Percentiles rank a stretch among this genome's conserved stretches.
These are phyloP conservation scores for Tetramorium simillimum DNA, from an alignment of 1,140 invertebrate species.

Conservation along the genomic window DNA sequence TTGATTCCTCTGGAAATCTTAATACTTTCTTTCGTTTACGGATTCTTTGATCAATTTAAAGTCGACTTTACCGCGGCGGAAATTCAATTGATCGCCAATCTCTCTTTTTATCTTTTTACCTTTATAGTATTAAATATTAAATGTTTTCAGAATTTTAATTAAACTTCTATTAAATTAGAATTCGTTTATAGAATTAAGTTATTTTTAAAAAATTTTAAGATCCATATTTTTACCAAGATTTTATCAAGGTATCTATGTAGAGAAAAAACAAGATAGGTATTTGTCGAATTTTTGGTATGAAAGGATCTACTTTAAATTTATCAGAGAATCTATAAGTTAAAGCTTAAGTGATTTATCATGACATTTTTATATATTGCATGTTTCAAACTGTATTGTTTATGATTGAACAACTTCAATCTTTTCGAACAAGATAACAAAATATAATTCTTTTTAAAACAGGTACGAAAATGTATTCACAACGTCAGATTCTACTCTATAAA, in stretches of 20 bases:
- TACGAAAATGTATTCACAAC: not conserved
- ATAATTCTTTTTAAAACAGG: slow-evolving; percentile 25
- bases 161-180: not conserved
- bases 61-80: not conserved
- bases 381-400: not conserved
- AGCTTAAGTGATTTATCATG: not conserved
- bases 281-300: not conserved
- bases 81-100: not conserved
- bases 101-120: not conserved
- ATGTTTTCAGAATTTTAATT: not conserved
- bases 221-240: not conserved
- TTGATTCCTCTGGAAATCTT: not conserved
- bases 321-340: not conserved
- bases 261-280: not conserved
- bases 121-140: not conserved
- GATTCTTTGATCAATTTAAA: slow-evolving; percentile 27
- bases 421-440: not conserved
- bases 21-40: slow-evolving; percentile 4
- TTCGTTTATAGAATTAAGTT: not conserved
- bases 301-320: slow-evolving; percentile 1
- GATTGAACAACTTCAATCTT: not conserved
- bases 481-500: not conserved
- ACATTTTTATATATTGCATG: not conserved
- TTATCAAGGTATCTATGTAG: not conserved
- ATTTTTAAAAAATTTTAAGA: not conserved